Conservation (phyloP, 2,888 invertebrate species). For the Neoitamus cyanurus region DNA sequence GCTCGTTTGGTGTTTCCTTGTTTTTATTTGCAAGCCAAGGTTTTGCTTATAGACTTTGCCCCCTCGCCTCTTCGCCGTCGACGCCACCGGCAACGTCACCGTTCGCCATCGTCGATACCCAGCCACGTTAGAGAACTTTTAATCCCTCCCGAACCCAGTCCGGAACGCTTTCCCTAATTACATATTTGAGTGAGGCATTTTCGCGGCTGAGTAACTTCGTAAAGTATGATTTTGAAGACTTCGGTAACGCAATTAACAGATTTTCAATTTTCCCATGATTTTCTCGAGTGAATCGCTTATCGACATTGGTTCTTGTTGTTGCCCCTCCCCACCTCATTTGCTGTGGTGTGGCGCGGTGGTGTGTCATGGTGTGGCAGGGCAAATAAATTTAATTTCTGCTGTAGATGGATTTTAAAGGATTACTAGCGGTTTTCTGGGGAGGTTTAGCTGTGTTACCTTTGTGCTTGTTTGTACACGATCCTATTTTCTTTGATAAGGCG, state of each 20-base stretch:
- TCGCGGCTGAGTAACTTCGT: not conserved
- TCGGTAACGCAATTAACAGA: slow-evolving; percentile 23
- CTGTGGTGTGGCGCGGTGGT: not conserved
- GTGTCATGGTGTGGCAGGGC: not conserved
- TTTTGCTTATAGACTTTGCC: not conserved
- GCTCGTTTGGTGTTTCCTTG: slow-evolving; percentile 1
- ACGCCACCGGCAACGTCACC: not conserved
- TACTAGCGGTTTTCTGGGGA: not conserved
- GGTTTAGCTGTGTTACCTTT: not conserved
- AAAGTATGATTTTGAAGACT: slow-evolving; percentile 25
- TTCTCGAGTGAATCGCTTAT: slow-evolving; percentile 10
- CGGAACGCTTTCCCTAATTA: not conserved
- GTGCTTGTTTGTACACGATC: not conserved
- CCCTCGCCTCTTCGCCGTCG: not conserved
- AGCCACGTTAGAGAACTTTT: not conserved
- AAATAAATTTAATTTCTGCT: slow-evolving; percentile 1
- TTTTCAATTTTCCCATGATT: slow-evolving; percentile 10
- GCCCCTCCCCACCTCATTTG: not conserved
- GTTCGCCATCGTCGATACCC: not conserved
- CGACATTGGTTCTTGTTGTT: not conserved
- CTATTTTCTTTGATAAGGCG: not conserved
- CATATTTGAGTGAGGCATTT: slow-evolving; percentile 21
- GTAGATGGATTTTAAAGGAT: not conserved
- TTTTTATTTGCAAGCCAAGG: not conserved
- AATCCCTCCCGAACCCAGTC: not conserved